These are phyloP conservation scores for Sturnira hondurensis DNA, from an alignment of 2,113 vertebrate genomes.

Conservation along the genomic window DNA sequence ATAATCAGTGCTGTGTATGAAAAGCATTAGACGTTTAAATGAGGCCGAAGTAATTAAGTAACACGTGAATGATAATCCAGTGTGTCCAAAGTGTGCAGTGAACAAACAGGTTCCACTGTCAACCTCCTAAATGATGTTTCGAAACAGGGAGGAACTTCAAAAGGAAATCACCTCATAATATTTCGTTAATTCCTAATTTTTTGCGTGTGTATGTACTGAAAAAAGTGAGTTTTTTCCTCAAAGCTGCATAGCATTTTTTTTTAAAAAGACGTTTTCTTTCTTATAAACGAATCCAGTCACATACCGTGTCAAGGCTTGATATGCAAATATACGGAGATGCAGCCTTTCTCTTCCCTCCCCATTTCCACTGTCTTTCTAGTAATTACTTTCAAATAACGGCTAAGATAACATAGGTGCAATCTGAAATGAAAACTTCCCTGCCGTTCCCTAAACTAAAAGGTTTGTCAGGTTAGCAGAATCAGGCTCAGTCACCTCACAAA, in stretches of 20 bases:
- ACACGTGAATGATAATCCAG: background rate
- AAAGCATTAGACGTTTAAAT: constrained; percentile 26
- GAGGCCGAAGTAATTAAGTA: background rate
- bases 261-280: background rate
- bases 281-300: background rate
- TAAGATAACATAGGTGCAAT: background rate
- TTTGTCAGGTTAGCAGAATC: constrained; percentile 16
- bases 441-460: constrained; percentile 8
- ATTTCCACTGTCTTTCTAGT: background rate
- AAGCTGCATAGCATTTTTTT: background rate
- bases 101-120: constrained; percentile 56
- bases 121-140: constrained; percentile 8
- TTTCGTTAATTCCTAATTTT: background rate
- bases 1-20: background rate
- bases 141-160: constrained; percentile 40
- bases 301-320: background rate
- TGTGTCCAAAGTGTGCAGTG: background rate
- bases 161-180: background rate
- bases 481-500: background rate
- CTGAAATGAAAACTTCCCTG: constrained; percentile 58
- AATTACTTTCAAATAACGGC: background rate
- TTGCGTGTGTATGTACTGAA: background rate
- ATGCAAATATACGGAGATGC: background rate
- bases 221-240: background rate
- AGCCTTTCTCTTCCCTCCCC: background rate